A percentile compares a stretch with the other conserved stretches of the same genome.
Evolutionary conservation across 2,113 vertebrate species (phyloP).

Genomic region (Nothocercus nigrocapillus): DNA sequence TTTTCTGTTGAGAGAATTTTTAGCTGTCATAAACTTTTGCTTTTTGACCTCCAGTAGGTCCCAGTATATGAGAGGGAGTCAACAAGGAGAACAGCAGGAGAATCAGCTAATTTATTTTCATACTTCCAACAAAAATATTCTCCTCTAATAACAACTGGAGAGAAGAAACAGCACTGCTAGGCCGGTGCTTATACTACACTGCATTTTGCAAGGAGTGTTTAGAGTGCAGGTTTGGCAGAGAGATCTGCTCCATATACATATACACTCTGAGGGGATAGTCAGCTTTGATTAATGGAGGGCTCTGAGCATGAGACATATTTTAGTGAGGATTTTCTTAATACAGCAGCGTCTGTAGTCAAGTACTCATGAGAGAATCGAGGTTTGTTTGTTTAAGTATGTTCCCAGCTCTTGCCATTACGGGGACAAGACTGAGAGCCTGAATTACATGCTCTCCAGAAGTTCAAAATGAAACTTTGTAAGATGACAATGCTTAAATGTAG

Average conservation of each 20-base stretch:
- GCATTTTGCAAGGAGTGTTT: conserved; percentile 20
- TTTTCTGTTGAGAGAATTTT: background rate
- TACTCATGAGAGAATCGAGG: conserved; percentile 23
- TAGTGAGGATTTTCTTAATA: background rate
- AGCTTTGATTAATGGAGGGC: conserved; percentile 21
- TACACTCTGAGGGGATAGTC: background rate
- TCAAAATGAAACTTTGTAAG: background rate
- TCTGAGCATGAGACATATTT: background rate
- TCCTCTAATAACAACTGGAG: conserved; percentile 38
- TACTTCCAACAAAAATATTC: conserved; percentile 39
- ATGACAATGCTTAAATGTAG: background rate
- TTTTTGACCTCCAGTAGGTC: background rate
- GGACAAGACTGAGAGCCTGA: background rate
- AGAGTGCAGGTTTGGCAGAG: conserved; percentile 30
- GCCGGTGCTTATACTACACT: background rate
- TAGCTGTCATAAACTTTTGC: background rate
- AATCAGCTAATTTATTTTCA: conserved; percentile 35
- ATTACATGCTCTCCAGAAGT: background rate
- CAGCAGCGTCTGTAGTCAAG: background rate
- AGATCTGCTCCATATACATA: conserved; percentile 17
- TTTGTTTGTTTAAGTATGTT: conserved; percentile 7
- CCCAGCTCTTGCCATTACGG: background rate
- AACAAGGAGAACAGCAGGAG: background rate
- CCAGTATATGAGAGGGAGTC: background rate
- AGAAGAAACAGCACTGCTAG: conserved; percentile 13